A percentile compares a stretch with the other conserved stretches of the same genome.
Evolutionary conservation across 2,888 invertebrate genomes (phyloP).

Genomic region (Branchipolynoe longqiensis): DNA sequence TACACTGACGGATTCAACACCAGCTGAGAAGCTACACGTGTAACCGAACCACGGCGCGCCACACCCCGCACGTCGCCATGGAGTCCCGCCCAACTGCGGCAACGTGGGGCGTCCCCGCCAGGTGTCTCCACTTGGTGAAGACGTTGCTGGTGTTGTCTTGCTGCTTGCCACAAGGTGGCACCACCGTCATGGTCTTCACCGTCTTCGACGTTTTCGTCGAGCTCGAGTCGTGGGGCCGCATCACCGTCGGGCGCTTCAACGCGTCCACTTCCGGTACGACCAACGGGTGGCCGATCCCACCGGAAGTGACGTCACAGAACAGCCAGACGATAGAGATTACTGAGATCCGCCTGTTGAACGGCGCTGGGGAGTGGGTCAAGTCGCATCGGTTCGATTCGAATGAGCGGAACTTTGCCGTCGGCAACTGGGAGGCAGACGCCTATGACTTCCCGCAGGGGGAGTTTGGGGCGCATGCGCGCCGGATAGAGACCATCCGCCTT

Average conservation of each 20-base stretch:
- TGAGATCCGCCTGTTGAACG: slow-evolving; percentile 13
- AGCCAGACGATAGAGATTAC: slow-evolving; percentile 44
- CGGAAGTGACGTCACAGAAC: background rate
- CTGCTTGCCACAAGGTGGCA: slow-evolving; percentile 6
- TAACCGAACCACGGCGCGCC: too few relatives aligned
- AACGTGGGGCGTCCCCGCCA: too few relatives aligned
- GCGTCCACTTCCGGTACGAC: slow-evolving; percentile 14
- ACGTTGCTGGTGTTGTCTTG: background rate
- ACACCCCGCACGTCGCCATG: too few relatives aligned
- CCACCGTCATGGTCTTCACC: slow-evolving; percentile 35
- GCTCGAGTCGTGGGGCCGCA: slow-evolving; percentile 43
- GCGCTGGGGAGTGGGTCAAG: slow-evolving; percentile 15
- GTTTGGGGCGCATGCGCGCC: slow-evolving; percentile 14
- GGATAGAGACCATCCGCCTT: slow-evolving; percentile 29
- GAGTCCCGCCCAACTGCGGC: too few relatives aligned
- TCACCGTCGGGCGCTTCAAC: slow-evolving; percentile 34
- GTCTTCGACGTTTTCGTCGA: slow-evolving; percentile 51
- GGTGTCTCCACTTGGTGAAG: background rate
- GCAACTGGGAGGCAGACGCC: slow-evolving; percentile 7
- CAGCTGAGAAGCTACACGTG: too few relatives aligned
- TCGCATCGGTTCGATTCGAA: slow-evolving; percentile 28
- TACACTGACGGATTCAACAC: too few relatives aligned
- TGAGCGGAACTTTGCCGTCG: slow-evolving; percentile 38
- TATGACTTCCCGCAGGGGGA: background rate
- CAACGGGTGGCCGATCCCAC: background rate